Evolutionary conservation across 2,888 invertebrate species (phyloP), one percentile per base, ranked within the genome.

Genomic region (Isoperla grammatica): DNA sequence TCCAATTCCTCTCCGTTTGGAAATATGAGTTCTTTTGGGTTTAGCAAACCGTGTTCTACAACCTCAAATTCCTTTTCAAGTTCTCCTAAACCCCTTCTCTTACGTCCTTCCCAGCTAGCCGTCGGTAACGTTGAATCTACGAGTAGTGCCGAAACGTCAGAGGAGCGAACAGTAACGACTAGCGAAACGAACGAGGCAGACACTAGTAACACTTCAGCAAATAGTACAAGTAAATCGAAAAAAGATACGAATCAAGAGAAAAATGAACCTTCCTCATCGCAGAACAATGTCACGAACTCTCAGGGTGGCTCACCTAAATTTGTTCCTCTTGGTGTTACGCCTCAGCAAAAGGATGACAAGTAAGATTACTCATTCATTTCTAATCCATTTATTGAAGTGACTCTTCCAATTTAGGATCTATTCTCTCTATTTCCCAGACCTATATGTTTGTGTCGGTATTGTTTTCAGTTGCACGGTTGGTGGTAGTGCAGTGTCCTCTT

Each of bases 321-420:
- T 57, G 61, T 64, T 20, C 64, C 64, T 54, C 62, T 64, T 37
- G 64, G 64, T 11, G 59, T 57, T 9, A 49, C 60, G 48, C 43
- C 57, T 5, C 42, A 37, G 3, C 55, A 46, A 3, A 59, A 56
- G 37, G 61, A 64, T 48, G 64, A 64, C 53, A 62, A 61, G 64
- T 64, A 48, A 54, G 53, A 48, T 11, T n/a, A n/a, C n/a, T n/a
- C n/a, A n/a, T n/a, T n/a, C n/a, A n/a, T n/a, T n/a, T n/a, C n/a
- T n/a, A n/a, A n/a, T n/a, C n/a, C 23, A 13, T 56, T 45, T 46
- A 6, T 22, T 39, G 17, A 11, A 22, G 1, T 42, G 1, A 35
- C 9, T 17, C 12, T 53, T 60, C 54, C 9, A 13, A 48, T 40
- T 56, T 37, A 5, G 13, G 4, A 17, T 43, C 23, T 39, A 48